Base-by-base conservation (phyloP, 2,113 vertebrate genomes). In the Heterotilapia buettikoferi region DNA sequence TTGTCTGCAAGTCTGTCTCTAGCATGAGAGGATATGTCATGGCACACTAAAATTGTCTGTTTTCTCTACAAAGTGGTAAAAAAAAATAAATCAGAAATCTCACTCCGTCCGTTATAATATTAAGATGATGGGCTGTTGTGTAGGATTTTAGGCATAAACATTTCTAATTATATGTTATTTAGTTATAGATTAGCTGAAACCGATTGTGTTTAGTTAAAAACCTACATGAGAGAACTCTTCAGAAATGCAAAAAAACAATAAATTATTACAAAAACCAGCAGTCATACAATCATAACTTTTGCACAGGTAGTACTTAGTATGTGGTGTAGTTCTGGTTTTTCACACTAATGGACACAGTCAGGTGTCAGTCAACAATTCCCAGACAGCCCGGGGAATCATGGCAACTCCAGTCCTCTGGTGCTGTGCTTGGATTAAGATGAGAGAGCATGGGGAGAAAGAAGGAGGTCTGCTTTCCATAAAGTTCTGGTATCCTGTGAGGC, bases 61-160 rank as follows among this genome's bases (percentile, higher is more conserved):
- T 96, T 96, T 97, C 97, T 97, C 96, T 96, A 96, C 93, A 96
- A 95, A 96, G 95, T 92, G 95, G 94, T 96, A n/a, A 96, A 96
- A 97, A 96, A 97, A 96, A 96, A 97, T 96, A 97, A 96, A 96
- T 96, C 96, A 96, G 96, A 97, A 95, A 93, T 90, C 89, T 88
- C 91, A 96, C 96, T 96, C 96, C 95, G 94, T 96, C 97, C 96
- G 13, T 96, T 96, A 97, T 97, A 97, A 94, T 96, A 97, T 97
- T 96, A 97, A 91, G 94, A 97, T 96, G 96, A 96, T 95, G 94
- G 92, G 96, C 90, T 95, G 95, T 97, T 93, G 71, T 76, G 43
- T 47, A 76, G 71, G 24, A 50, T 50, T 78, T 50, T 19, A 50
- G 71, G 71, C 18, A 78, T 12, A 78, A 78, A 78, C 71, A 78